A percentile compares a stretch with the other conserved stretches of the same genome.
Conservation (phyloP, 2,888 invertebrate genomes). For the Heteromurus nitidus region DNA sequence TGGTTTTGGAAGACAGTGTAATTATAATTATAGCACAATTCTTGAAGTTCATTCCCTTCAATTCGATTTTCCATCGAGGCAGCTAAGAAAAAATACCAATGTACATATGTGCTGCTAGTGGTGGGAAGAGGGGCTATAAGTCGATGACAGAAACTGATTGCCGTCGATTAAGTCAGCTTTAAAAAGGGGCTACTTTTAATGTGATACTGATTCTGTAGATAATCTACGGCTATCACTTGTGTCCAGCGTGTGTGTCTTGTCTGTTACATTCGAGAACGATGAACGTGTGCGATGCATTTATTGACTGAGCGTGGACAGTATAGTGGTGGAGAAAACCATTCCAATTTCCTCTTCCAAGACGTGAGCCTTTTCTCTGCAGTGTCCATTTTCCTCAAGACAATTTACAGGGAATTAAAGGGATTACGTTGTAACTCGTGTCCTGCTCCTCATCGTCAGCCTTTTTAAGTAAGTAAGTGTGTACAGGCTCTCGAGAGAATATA, state of each 20-base stretch:
- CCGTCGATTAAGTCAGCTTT: conserved; percentile 10
- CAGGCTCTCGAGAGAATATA: too few relatives aligned
- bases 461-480: too few relatives aligned
- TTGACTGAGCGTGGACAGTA: neutral
- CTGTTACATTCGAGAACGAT: neutral
- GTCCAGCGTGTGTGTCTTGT: too few relatives aligned
- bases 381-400: neutral
- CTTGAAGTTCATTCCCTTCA: too few relatives aligned
- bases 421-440: neutral
- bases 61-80: too few relatives aligned
- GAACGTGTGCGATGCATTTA: neutral
- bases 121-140: too few relatives aligned
- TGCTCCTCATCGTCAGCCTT: too few relatives aligned
- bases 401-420: conserved; percentile 19
- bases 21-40: too few relatives aligned
- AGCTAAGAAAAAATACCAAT: too few relatives aligned
- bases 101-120: too few relatives aligned
- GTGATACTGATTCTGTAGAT: neutral
- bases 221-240: conserved; percentile 3
- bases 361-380: neutral
- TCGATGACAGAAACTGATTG: conserved; percentile 7
- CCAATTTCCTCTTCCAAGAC: neutral
- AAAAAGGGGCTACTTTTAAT: neutral
- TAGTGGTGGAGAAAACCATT: too few relatives aligned
- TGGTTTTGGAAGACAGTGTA: too few relatives aligned